These are phyloP conservation scores for Nibea coibor DNA, from an alignment of 2,113 vertebrate genomes.

Conservation along the genomic window DNA sequence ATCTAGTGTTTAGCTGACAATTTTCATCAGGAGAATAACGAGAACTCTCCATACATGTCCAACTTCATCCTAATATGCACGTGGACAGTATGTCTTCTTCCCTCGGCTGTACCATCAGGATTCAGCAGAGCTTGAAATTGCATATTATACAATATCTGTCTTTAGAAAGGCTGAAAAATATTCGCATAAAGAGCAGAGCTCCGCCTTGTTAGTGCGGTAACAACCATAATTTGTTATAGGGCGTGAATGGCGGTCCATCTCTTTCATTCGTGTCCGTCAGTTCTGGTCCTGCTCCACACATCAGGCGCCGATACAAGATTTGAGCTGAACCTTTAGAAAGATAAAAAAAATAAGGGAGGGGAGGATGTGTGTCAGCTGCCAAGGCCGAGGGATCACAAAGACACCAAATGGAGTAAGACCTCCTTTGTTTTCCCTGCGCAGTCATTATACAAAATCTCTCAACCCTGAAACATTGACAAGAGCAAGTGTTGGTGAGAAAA, in stretches of 20 bases:
- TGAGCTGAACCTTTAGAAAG: conserved; percentile 21
- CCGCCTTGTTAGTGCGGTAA: conserved; percentile 32
- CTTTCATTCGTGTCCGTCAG: not conserved
- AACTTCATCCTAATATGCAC: conserved; percentile 23
- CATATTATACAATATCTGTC: conserved; percentile 41
- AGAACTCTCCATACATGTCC: not conserved
- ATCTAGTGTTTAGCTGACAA: conserved; percentile 4
- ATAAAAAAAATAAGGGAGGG: not conserved
- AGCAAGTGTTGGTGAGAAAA: conserved; percentile 18
- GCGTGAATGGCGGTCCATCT: conserved; percentile 1
- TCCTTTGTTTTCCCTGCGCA: conserved; percentile 49
- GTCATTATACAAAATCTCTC: conserved; percentile 63
- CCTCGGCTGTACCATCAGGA: conserved; percentile 36
- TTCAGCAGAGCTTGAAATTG: conserved; percentile 70
- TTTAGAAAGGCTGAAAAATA: conserved; percentile 18
- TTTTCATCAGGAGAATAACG: conserved; percentile 23
- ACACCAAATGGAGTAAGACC: conserved; percentile 48
- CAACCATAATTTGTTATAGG: not conserved
- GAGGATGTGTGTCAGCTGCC: conserved; percentile 12
- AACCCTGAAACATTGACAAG: conserved; percentile 58
- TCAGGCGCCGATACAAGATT: conserved; percentile 15
- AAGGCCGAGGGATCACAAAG: conserved; percentile 43
- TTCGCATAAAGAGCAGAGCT: conserved; percentile 4
- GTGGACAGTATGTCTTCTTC: conserved; percentile 7
- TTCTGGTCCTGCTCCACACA: conserved; percentile 3